Evolutionary conservation across 2,113 vertebrate genomes (phyloP).

Genomic region (Psilopogon haemacephalus): DNA sequence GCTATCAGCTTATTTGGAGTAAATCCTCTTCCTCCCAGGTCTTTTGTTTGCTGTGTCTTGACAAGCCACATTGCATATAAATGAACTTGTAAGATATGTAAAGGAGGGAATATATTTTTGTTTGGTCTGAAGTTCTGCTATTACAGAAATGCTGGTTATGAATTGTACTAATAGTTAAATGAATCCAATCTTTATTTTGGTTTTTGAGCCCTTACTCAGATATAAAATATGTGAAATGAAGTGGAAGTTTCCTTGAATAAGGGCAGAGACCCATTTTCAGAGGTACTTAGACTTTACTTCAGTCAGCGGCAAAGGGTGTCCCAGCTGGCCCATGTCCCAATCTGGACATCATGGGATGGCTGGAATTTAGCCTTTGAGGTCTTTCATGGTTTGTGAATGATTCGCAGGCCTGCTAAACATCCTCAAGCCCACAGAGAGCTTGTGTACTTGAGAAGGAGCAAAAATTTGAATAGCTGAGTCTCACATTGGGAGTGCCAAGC

Average conservation of each 20-base stretch:
- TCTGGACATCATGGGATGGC: background rate
- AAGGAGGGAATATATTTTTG: conserved; percentile 8
- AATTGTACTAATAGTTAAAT: background rate
- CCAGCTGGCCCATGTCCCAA: background rate
- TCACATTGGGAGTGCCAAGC: background rate
- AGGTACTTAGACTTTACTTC: background rate
- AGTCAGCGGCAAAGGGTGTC: background rate
- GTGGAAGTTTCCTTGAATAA: background rate
- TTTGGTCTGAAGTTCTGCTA: background rate
- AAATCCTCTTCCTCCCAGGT: conserved; percentile 38
- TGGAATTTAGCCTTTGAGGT: background rate
- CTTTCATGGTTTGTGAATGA: background rate
- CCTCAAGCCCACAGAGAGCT: background rate
- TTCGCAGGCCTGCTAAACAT: background rate
- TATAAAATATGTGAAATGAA: background rate
- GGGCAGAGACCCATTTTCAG: background rate
- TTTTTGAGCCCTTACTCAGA: background rate
- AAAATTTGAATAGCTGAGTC: background rate
- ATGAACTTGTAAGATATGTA: background rate
- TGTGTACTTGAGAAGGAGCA: background rate
- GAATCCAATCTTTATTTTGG: background rate
- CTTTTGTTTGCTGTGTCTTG: conserved; percentile 37
- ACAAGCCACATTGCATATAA: background rate
- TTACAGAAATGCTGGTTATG: background rate
- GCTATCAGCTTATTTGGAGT: conserved; percentile 18